These are phyloP conservation scores for Stenodema calcarata DNA, from an alignment of 2,888 invertebrate genomes.

Conservation along the genomic window DNA sequence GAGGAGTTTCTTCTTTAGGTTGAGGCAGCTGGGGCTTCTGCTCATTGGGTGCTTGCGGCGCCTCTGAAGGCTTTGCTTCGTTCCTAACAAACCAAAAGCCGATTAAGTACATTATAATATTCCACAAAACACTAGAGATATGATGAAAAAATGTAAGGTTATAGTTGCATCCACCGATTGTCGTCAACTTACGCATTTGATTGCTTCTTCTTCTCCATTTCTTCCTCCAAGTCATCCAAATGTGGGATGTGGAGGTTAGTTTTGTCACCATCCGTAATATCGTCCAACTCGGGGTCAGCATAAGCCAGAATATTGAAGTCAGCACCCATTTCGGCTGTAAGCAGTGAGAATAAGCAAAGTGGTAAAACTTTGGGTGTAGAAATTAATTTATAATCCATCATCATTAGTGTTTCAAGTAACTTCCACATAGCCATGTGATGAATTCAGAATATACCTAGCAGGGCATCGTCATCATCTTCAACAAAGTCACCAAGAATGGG, in stretches of 20 bases:
- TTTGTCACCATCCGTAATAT: constrained; percentile 77
- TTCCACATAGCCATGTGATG: neutral
- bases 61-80: constrained; percentile 9
- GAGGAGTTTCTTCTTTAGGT: constrained; percentile 7
- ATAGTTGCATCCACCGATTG: neutral
- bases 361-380: no score
- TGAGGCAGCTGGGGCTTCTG: constrained; percentile 10
- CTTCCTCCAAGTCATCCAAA: constrained; percentile 77
- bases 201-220: constrained; percentile 67
- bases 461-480: constrained; percentile 80
- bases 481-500: constrained; percentile 83
- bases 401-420: no score
- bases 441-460: constrained; percentile 66
- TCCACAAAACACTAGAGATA: neutral
- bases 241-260: constrained; percentile 70
- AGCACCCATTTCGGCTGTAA: constrained; percentile 82
- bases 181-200: constrained; percentile 25
- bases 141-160: neutral
- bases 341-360: neutral
- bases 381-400: no score
- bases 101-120: neutral
- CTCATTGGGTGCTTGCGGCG: neutral
- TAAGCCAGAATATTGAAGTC: constrained; percentile 96
- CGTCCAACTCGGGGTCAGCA: constrained; percentile 90
- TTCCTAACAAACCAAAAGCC: neutral